A percentile compares a stretch with the other conserved stretches of the same genome.
These are phyloP conservation scores for Adineta ricciae DNA, from an alignment of 2,888 invertebrate species.

Conservation along the genomic window DNA sequence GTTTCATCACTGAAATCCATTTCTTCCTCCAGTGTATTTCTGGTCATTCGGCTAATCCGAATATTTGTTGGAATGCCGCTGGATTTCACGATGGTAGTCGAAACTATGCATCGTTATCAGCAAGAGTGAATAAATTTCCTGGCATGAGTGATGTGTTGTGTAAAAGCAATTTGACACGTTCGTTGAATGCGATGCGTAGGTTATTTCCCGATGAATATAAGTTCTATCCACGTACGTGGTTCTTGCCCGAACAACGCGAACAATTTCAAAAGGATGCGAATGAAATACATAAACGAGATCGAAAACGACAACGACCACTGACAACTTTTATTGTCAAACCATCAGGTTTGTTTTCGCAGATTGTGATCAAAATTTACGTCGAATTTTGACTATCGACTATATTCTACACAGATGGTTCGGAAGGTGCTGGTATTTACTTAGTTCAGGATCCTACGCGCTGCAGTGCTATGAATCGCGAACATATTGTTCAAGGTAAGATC, in stretches of 20 bases:
- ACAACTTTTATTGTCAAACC: constrained; percentile 53
- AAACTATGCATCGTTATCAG: not conserved
- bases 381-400: not conserved
- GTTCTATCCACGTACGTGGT: constrained; percentile 53
- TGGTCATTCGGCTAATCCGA: constrained; percentile 46
- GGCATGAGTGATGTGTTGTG: constrained; percentile 52
- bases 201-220: constrained; percentile 51
- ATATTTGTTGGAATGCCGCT: constrained; percentile 52
- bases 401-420: constrained; percentile 45
- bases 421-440: constrained; percentile 53
- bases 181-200: constrained; percentile 50
- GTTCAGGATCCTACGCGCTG: constrained; percentile 42
- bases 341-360: constrained; percentile 34
- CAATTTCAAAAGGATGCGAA: constrained; percentile 40
- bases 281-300: constrained; percentile 34
- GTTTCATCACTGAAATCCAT: not conserved
- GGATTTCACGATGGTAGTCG: constrained; percentile 47
- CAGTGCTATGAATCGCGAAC: constrained; percentile 37
- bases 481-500: constrained; percentile 33
- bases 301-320: not conserved
- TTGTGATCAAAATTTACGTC: not conserved
- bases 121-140: constrained; percentile 52
- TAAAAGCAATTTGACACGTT: constrained; percentile 51
- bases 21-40: constrained; percentile 44
- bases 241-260: constrained; percentile 50